Base-by-base conservation (phyloP, 2,888 invertebrate genomes). In the Corythucha ciliata region DNA sequence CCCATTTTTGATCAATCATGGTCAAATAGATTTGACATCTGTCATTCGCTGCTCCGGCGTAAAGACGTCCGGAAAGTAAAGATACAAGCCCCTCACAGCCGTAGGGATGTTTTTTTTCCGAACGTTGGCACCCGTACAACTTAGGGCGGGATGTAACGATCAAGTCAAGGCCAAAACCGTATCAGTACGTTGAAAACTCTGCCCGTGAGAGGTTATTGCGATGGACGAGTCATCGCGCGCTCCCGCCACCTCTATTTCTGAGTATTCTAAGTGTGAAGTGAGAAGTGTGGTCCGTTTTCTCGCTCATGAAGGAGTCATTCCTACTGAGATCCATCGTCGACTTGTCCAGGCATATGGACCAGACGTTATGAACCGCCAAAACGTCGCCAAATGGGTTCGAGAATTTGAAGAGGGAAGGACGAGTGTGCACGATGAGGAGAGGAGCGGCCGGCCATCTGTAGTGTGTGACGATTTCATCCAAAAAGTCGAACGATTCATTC, bases 371-470 rank as follows among this genome's bases (percentile, higher is more conserved):
- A 25, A 37, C 16, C 26, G 25, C 40, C 40, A 40, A 40, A 48
- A 40, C 16, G 18, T 25, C 24, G 12, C 37, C 25, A 48, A 48
- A 48, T 34, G 36, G 39, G 27, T 18, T 26, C 24, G 48, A 39
- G 48, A 24, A 48, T 48, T 37, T 22, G 14, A n/a, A 49, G 29
- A 27, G 39, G 40, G 29, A 26, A 2, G 24, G 40, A 29, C 27
- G 39, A 37, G 18, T 34, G 48, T 37, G 48, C 48, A 48, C n/a
- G 5, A 41, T 27, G 48, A 39, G 20, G 39, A 39, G 48, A 48
- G 48, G 41, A 14, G 14, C 37, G 8, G 16, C 37, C 8, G 14
- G 37, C 8, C 37, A 14, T 36, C 14, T 36, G 12, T 36, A 12
- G 37, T 36, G 8, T 12, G 12, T 16, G 37, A 36, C 37, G 37